Evolutionary conservation across 2,113 vertebrate species (phyloP).

Genomic region (Anhinga rufa): DNA sequence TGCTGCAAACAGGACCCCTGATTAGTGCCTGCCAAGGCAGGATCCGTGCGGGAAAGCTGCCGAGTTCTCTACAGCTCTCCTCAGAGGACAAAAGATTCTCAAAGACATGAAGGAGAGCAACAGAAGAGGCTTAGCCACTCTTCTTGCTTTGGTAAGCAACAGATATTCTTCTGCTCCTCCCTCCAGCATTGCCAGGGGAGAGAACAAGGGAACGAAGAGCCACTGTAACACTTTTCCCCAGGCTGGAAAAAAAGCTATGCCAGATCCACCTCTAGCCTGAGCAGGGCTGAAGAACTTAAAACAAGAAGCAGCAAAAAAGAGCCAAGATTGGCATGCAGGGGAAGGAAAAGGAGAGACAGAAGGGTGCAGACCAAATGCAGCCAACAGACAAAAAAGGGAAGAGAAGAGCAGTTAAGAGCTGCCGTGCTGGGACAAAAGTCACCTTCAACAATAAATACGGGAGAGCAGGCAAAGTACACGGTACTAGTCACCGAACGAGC

Average conservation of each 20-base stretch:
- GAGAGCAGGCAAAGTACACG: slow-evolving; percentile 33
- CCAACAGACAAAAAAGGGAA: background rate
- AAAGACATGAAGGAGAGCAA: background rate
- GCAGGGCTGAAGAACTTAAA: background rate
- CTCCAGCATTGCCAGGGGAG: background rate
- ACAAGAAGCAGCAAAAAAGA: background rate
- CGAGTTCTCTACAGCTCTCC: background rate
- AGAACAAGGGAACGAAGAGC: background rate
- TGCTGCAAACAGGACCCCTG: background rate
- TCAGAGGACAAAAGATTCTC: background rate
- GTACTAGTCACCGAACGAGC: background rate
- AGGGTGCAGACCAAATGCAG: background rate
- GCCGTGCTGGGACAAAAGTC: slow-evolving; percentile 28
- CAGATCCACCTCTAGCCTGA: background rate
- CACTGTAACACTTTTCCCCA: background rate
- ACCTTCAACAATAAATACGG: slow-evolving; percentile 2
- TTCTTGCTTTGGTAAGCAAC: background rate
- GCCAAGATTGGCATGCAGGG: background rate
- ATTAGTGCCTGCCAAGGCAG: background rate
- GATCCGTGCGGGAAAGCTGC: background rate
- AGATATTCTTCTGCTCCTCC: background rate
- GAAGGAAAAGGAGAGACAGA: background rate
- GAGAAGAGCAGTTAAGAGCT: background rate
- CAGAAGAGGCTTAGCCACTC: background rate
- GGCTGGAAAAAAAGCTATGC: background rate